Conservation (phyloP, 2,888 invertebrate genomes). For the Cremastobaeus sp. region DNA sequence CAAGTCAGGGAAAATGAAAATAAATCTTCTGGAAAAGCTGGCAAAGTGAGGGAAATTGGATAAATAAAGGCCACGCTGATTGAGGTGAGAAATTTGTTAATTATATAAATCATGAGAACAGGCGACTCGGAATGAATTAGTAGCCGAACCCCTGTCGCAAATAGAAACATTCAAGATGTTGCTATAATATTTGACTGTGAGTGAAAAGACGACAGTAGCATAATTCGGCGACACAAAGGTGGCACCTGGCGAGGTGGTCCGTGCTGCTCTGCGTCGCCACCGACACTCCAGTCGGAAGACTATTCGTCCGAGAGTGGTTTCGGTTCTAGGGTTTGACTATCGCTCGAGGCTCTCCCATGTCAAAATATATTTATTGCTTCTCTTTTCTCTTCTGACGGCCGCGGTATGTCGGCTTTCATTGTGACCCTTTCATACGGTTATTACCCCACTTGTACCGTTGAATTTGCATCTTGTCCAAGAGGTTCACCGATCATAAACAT, state of each 20-base stretch:
- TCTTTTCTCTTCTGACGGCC: slow-evolving; percentile 64
- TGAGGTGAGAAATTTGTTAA: too few relatives aligned
- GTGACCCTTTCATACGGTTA: slow-evolving; percentile 76
- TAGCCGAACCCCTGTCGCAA: slow-evolving; percentile 59
- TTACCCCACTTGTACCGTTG: slow-evolving; percentile 74
- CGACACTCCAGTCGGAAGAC: slow-evolving; percentile 53
- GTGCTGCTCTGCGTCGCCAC: slow-evolving; percentile 60
- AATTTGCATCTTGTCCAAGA: slow-evolving; percentile 63
- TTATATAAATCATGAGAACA: slow-evolving; percentile 10
- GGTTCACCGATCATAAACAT: slow-evolving; percentile 51
- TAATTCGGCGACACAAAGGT: slow-evolving; percentile 71
- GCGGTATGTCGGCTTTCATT: slow-evolving; percentile 74
- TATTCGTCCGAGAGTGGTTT: slow-evolving; percentile 34
- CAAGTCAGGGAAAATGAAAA: too few relatives aligned
- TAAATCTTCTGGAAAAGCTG: too few relatives aligned
- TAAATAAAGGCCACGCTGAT: too few relatives aligned
- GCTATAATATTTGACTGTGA: slow-evolving; percentile 75
- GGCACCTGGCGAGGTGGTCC: slow-evolving; percentile 59
- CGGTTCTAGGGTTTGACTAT: slow-evolving; percentile 45
- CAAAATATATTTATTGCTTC: slow-evolving; percentile 78
- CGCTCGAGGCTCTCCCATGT: slow-evolving; percentile 74
- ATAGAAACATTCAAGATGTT: slow-evolving; percentile 74
- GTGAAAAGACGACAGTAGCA: slow-evolving; percentile 67
- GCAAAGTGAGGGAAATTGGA: too few relatives aligned
- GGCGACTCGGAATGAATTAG: slow-evolving; percentile 22